Conservation (phyloP, 2,888 invertebrate genomes). For the Peribatodes rhomboidaria region DNA sequence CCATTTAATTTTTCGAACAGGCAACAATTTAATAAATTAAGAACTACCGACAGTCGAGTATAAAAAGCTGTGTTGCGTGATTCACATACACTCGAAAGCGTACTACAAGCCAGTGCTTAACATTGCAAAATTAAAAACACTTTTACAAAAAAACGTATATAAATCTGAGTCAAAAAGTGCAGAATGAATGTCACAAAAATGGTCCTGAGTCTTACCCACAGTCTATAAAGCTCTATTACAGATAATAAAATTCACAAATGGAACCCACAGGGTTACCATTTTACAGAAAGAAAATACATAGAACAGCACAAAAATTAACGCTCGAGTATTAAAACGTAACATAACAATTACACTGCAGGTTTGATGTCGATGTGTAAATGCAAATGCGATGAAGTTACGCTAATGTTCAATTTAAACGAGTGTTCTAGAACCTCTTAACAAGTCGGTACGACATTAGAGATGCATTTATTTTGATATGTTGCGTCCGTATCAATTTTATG, state of each 20-base stretch:
- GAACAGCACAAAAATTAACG: slow-evolving; percentile 80
- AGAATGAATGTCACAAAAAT: slow-evolving; percentile 72
- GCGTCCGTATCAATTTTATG: not conserved
- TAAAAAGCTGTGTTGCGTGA: slow-evolving; percentile 56
- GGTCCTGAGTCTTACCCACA: slow-evolving; percentile 82
- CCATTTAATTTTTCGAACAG: slow-evolving; percentile 34
- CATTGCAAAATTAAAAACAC: slow-evolving; percentile 69
- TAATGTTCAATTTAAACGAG: slow-evolving; percentile 37
- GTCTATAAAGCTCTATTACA: slow-evolving; percentile 82
- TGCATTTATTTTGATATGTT: not conserved
- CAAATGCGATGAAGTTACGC: slow-evolving; percentile 71
- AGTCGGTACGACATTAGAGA: not conserved
- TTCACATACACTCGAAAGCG: slow-evolving; percentile 66
- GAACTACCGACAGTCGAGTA: slow-evolving; percentile 51
- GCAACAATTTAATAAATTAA: slow-evolving; percentile 40
- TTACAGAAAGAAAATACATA: slow-evolving; percentile 71
- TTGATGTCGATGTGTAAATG: slow-evolving; percentile 73
- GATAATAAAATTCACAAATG: slow-evolving; percentile 64
- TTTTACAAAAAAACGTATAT: slow-evolving; percentile 64
- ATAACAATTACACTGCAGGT: slow-evolving; percentile 77
- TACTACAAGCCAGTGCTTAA: slow-evolving; percentile 79
- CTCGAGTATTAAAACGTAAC: slow-evolving; percentile 72
- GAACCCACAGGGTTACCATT: slow-evolving; percentile 59
- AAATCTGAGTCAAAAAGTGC: slow-evolving; percentile 71
- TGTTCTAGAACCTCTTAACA: not conserved